A percentile compares a stretch with the other conserved stretches of the same genome.
These are phyloP conservation scores for Luidia sarsii DNA, from an alignment of 53 echinoderm and acorn worm genomes.

Conservation along the genomic window DNA sequence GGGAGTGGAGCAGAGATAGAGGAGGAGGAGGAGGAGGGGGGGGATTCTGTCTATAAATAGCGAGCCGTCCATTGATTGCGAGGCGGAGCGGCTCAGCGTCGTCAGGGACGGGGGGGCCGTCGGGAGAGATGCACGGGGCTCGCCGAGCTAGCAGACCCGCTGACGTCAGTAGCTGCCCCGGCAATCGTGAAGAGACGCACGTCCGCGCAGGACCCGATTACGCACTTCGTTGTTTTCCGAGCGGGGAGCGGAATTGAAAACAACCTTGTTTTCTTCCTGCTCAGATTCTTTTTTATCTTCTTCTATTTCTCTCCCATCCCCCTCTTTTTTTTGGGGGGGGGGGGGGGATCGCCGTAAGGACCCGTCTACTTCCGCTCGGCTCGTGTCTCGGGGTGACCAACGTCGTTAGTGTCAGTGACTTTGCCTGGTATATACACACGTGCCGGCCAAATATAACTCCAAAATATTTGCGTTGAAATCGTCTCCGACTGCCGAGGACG, in stretches of 20 bases:
- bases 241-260: constrained; percentile 31
- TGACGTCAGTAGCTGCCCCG: constrained; percentile 33
- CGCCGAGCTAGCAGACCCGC: too few species aligned
- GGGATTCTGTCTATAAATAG: constrained; percentile 39
- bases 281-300: constrained; percentile 2
- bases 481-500: background rate
- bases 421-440: constrained; percentile 21
- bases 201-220: constrained; percentile 32
- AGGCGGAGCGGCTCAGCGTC: background rate
- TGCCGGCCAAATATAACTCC: constrained; percentile 10
- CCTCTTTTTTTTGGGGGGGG: too few species aligned
- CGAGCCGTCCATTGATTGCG: constrained; percentile 39
- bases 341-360: constrained; percentile 22
- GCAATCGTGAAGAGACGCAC: constrained; percentile 53
- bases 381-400: constrained; percentile 24
- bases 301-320: too few species aligned
- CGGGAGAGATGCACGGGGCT: too few species aligned
- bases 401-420: constrained; percentile 43
- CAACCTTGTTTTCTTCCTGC: constrained; percentile 52
- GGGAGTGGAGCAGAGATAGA: too few species aligned
- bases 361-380: constrained; percentile 54
- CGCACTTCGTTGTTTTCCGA: constrained; percentile 44
- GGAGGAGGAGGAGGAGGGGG: too few species aligned
- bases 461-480: constrained; percentile 39
- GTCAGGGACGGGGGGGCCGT: background rate